Evolutionary conservation across 53 echinoderm and acorn worm genomes (phyloP).

Genomic region (Apostichopus leukothele): DNA sequence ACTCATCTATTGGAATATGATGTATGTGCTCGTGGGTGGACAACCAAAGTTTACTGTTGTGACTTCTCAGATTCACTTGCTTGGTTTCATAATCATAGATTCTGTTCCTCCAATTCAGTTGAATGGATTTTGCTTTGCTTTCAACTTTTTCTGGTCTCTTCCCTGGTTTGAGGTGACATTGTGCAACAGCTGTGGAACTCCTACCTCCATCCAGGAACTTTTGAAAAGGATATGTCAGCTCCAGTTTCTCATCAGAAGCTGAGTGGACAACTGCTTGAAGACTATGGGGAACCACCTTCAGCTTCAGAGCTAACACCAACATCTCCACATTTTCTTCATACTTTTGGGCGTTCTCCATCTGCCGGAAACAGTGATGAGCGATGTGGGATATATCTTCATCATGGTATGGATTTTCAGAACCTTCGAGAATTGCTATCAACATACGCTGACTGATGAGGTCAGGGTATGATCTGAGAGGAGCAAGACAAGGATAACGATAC

Average conservation of each 20-base stretch:
- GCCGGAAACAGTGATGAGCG: conserved; percentile 71
- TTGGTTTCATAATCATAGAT: conserved; percentile 57
- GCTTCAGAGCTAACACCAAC: conserved; percentile 71
- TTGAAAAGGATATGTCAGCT: conserved; percentile 61
- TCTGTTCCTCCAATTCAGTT: conserved; percentile 71
- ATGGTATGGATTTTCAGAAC: conserved; percentile 61
- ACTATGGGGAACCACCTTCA: conserved; percentile 67
- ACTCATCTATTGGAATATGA: conserved; percentile 47
- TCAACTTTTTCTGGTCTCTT: conserved; percentile 60
- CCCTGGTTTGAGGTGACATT: conserved; percentile 62
- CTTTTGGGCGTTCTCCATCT: conserved; percentile 57
- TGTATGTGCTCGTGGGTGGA: conserved; percentile 36
- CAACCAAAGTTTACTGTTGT: conserved; percentile 27
- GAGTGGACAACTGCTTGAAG: conserved; percentile 57
- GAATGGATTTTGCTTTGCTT: conserved; percentile 42
- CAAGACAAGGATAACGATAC: conserved; percentile 67
- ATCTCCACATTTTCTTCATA: conserved; percentile 62
- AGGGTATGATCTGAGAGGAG: conserved; percentile 79
- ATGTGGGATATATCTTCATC: conserved; percentile 69
- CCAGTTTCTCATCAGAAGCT: conserved; percentile 53
- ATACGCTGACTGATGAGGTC: conserved; percentile 88
- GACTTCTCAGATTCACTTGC: not conserved
- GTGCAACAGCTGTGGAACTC: conserved; percentile 46
- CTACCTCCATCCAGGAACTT: conserved; percentile 40
- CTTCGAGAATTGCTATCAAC: conserved; percentile 54